Base-by-base conservation (phyloP, 2,888 invertebrate genomes). In the Rotaria magnacalcarata region DNA sequence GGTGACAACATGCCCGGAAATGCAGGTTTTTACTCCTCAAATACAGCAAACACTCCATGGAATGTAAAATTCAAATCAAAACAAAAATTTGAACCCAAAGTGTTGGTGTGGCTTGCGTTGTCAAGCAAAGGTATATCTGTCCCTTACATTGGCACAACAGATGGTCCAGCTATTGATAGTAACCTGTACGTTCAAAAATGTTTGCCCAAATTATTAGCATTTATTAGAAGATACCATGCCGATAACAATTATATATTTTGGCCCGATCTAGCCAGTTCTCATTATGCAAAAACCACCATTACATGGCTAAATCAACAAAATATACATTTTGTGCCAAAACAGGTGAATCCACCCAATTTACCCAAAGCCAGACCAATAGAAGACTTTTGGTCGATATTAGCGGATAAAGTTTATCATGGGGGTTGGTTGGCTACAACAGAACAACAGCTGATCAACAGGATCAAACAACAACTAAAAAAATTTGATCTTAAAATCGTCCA, bases 351-450 rank as follows among this genome's bases (percentile, higher is more conserved):
- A 50, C 24, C 50, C n/a, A 84, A 84, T 19, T 24, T 84, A 41
- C 24, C 50, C 2, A 24, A 84, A 84, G 84, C 84, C n/a, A 47
- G 84, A 84, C 47, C 84, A 21, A 84, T 84, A 43, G 84, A 84
- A 19, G 50, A 84, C 50, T 84, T 84, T 84, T 84, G 50, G 47
- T 34, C n/a, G 19, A 47, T 84, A 2, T 47, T 84, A 41, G 84
- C 47, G n/a, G 47, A 47, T n/a, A 84, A 84, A n/a, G 84, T 84
- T 14, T 50, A 47, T 47, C 19, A 24, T 2, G 50, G 19, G 21
- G 50, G 47, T 24, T 84, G 50, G 84, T 47, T 14, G 19, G 84
- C 84, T 11, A 47, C 11, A 47, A 50, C 21, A 14, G 50, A 84
- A 47, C 2, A 84, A 47, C 50, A 84, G 11, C 50, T 84, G 0